These are phyloP conservation scores for Peromyscus californicus DNA, from an alignment of 2,113 vertebrate species.

Conservation along the genomic window DNA sequence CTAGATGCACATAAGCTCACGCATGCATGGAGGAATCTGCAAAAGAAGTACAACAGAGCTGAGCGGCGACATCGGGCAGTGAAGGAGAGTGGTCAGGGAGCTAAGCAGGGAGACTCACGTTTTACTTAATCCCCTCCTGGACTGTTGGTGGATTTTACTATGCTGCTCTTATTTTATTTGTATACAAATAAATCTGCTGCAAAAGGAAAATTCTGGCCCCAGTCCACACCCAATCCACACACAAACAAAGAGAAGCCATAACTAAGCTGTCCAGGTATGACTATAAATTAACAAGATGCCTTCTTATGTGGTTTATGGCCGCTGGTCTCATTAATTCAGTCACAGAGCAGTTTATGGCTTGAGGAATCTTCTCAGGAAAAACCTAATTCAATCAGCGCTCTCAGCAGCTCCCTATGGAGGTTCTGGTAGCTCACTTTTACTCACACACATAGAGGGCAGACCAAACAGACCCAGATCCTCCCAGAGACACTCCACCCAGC, in stretches of 20 bases:
- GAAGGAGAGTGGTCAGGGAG: neutral
- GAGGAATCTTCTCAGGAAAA: slow-evolving; percentile 62
- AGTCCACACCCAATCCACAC: slow-evolving; percentile 61
- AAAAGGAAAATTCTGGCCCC: slow-evolving; percentile 63
- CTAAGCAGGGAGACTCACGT: neutral
- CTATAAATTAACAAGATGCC: slow-evolving; percentile 71
- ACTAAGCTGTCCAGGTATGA: slow-evolving; percentile 56
- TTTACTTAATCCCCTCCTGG: neutral
- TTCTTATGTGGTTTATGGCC: slow-evolving; percentile 57
- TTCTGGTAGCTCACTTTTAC: slow-evolving; percentile 67
- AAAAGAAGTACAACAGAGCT: neutral
- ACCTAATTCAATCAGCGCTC: slow-evolving; percentile 77
- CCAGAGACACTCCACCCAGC: slow-evolving; percentile 42
- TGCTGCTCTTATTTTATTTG: slow-evolving; percentile 53
- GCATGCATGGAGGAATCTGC: neutral
- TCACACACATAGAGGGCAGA: slow-evolving; percentile 61
- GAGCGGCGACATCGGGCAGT: neutral
- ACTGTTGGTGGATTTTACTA: slow-evolving; percentile 17
- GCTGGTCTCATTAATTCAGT: slow-evolving; percentile 74
- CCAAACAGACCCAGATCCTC: slow-evolving; percentile 53
- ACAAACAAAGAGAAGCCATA: slow-evolving; percentile 65
- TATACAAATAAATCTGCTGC: slow-evolving; percentile 72
- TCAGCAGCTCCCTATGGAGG: slow-evolving; percentile 64
- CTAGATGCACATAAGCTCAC: neutral
- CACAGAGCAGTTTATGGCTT: slow-evolving; percentile 71